A percentile compares a stretch with the other conserved stretches of the same genome.
phyloP scores from a whole-genome alignment of 37 sponge, comb jelly and placozoan species.

The Theonella swinhoei region DNA sequence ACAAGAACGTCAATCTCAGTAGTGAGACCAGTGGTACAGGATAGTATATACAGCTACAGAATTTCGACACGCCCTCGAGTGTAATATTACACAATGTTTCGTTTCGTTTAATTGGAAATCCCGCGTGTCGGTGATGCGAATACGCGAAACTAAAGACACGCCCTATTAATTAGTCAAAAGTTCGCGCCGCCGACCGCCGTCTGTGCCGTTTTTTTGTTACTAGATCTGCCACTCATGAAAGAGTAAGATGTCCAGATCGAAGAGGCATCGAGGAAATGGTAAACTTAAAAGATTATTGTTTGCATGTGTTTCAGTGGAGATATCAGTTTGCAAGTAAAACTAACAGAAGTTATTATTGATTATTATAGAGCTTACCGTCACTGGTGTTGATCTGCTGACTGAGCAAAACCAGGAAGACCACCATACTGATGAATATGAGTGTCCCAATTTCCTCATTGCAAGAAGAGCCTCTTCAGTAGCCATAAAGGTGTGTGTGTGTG shows the following conservation, averaged over 20 bases:
- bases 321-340: too few relatives aligned
- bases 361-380: neutral
- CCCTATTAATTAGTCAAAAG: too few relatives aligned
- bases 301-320: too few relatives aligned
- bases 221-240: too few relatives aligned
- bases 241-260: neutral
- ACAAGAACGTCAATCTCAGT: too few relatives aligned
- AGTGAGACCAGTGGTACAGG: too few relatives aligned
- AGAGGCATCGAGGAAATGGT: conserved; percentile 9
- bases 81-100: neutral
- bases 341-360: too few relatives aligned
- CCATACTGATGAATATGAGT: conserved; percentile 21
- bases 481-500: too few relatives aligned
- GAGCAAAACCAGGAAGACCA: conserved; percentile 8
- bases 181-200: too few relatives aligned
- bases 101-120: neutral
- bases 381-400: neutral
- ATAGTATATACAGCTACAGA: neutral
- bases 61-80: neutral
- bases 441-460: neutral
- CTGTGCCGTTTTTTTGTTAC: too few relatives aligned
- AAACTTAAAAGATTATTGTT: neutral
- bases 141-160: too few relatives aligned
- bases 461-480: neutral
- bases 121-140: neutral